phyloP scores from a whole-genome alignment of 2,888 invertebrate species.

The Oligia strigilis region DNA sequence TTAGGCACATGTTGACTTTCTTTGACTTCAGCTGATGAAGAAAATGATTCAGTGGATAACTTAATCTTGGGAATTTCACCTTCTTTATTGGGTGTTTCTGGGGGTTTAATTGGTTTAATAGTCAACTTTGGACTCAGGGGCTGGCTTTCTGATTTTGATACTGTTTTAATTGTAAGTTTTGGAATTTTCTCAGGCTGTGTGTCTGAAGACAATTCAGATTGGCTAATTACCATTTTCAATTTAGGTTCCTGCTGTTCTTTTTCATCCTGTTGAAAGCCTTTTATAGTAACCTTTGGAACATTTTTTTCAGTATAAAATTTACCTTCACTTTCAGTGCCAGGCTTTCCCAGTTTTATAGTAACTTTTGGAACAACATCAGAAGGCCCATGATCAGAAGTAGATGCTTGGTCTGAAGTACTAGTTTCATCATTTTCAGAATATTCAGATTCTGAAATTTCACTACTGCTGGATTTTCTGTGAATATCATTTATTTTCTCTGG shows the following conservation, averaged over 20 bases:
- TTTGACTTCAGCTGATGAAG: slow-evolving; percentile 76
- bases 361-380: slow-evolving; percentile 86
- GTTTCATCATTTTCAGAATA: slow-evolving; percentile 90
- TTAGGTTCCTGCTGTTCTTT: slow-evolving; percentile 81
- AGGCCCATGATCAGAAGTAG: slow-evolving; percentile 84
- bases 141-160: slow-evolving; percentile 82
- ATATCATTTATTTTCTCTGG: slow-evolving; percentile 86
- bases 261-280: slow-evolving; percentile 82
- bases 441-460: slow-evolving; percentile 89
- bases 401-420: slow-evolving; percentile 86
- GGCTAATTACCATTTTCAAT: slow-evolving; percentile 84
- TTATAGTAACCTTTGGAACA: slow-evolving; percentile 86
- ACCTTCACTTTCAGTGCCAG: slow-evolving; percentile 86
- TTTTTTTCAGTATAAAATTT: slow-evolving; percentile 86
- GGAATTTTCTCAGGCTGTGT: slow-evolving; percentile 83
- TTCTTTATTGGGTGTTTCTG: slow-evolving; percentile 76
- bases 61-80: slow-evolving; percentile 77
- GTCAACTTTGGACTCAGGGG: slow-evolving; percentile 88
- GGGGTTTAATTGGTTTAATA: slow-evolving; percentile 87
- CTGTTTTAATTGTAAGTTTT: slow-evolving; percentile 86
- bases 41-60: slow-evolving; percentile 76
- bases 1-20: slow-evolving; percentile 89
- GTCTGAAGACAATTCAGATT: slow-evolving; percentile 76
- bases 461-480: slow-evolving; percentile 88
- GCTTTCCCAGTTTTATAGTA: slow-evolving; percentile 87